Conservation (phyloP, 2,888 invertebrate species). For the Hirtodrosophila trivittata region DNA sequence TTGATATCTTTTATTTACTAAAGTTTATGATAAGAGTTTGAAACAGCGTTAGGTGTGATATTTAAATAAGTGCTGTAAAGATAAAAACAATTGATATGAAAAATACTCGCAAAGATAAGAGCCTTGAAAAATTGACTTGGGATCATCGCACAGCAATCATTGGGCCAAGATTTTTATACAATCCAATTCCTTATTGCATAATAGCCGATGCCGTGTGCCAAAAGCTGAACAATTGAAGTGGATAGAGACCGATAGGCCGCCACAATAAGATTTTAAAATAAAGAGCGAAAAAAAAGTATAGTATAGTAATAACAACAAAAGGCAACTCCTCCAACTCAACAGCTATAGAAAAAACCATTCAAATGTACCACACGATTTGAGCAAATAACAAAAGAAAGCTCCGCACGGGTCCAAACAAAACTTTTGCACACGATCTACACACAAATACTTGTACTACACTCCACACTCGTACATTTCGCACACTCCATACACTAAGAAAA, state of each 20-base stretch:
- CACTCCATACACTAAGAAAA: constrained; percentile 35
- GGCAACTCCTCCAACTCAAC: constrained; percentile 60
- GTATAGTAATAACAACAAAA: constrained; percentile 31
- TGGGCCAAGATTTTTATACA: constrained; percentile 4
- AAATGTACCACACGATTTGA: constrained; percentile 55
- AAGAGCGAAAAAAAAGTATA: constrained; percentile 1
- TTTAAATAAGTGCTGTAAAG: constrained; percentile 7
- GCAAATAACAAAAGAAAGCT: constrained; percentile 74
- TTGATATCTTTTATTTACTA: constrained; percentile 33
- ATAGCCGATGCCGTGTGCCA: constrained; percentile 49
- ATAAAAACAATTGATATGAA: too few species aligned
- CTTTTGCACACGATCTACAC: constrained; percentile 51
- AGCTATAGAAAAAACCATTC: constrained; percentile 45
- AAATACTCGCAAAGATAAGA: too few species aligned
- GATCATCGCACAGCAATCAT: constrained; percentile 7
- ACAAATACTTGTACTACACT: constrained; percentile 26
- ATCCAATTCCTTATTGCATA: constrained; percentile 60
- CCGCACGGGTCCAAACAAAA: constrained; percentile 65
- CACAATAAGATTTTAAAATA: constrained; percentile 19
- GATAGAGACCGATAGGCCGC: constrained; percentile 18
- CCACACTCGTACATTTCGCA: constrained; percentile 19
- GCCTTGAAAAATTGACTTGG: constrained; percentile 3
- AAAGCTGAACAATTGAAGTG: constrained; percentile 56
- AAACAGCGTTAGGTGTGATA: constrained; percentile 28
- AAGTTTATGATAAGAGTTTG: constrained; percentile 36